phyloP scores from a whole-genome alignment of 1,140 invertebrate genomes.

The Aphelenchoides fujianensis region DNA sequence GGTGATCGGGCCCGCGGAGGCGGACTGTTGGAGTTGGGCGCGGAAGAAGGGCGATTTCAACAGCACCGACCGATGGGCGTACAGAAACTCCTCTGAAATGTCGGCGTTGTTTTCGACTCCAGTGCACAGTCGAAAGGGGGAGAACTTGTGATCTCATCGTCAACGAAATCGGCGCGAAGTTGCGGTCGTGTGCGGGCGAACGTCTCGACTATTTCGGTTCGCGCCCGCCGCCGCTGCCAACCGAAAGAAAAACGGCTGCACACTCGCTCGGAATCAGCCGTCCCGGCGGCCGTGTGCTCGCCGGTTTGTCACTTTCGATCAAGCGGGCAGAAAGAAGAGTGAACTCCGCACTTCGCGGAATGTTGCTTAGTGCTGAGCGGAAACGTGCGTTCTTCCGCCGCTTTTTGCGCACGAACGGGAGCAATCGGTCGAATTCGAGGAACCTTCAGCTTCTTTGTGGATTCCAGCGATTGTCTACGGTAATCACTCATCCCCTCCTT shows the following conservation, averaged over 20 bases:
- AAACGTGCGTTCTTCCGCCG: too few species aligned
- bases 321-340: neutral
- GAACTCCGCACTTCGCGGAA: too few species aligned
- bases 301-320: neutral
- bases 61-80: slow-evolving; percentile 42
- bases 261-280: too few species aligned
- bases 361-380: too few species aligned
- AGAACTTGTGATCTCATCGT: slow-evolving; percentile 2
- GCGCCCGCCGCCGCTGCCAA: neutral
- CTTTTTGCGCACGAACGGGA: neutral
- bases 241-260: neutral
- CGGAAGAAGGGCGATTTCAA: slow-evolving; percentile 39
- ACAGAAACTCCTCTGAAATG: slow-evolving; percentile 18
- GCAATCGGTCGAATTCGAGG: too few species aligned
- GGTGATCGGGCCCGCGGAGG: neutral
- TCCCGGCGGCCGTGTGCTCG: neutral
- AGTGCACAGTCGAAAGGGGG: too few species aligned
- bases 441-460: too few species aligned
- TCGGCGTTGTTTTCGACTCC: neutral
- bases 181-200: neutral
- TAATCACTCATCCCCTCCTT: too few species aligned
- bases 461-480: too few species aligned
- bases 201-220: neutral
- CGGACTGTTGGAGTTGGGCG: slow-evolving; percentile 25
- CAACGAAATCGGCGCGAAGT: neutral